These are phyloP conservation scores for Trematomus bernacchii DNA, from an alignment of 2,797 vertebrate genomes.

Conservation along the genomic window DNA sequence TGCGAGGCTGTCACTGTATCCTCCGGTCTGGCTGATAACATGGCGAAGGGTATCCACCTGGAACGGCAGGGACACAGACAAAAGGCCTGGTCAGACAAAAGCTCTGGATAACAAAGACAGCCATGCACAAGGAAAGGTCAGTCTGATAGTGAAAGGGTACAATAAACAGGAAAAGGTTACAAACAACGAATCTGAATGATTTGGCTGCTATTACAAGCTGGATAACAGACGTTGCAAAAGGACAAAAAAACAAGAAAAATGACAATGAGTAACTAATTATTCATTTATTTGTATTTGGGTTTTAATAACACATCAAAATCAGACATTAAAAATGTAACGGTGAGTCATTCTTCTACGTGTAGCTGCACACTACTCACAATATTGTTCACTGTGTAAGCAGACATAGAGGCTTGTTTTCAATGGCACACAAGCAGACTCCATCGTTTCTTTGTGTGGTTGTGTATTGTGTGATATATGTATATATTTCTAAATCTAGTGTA, in stretches of 20 bases:
- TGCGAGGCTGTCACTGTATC: constrained; percentile 99
- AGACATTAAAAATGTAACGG: background rate
- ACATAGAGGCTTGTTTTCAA: background rate
- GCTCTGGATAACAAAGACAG: constrained; percentile 78
- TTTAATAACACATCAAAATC: constrained; percentile 27
- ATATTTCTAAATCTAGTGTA: too few relatives aligned
- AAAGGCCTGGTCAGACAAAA: constrained; percentile 84
- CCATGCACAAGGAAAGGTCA: constrained; percentile 84
- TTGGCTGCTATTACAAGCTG: constrained; percentile 68
- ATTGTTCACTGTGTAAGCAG: constrained; percentile 1
- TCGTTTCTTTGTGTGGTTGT: too few relatives aligned
- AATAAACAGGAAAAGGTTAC: constrained; percentile 82
- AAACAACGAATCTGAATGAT: constrained; percentile 71
- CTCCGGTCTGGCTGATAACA: constrained; percentile 99
- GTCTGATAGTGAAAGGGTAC: constrained; percentile 81
- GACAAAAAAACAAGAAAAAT: constrained; percentile 47
- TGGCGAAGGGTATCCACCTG: constrained; percentile 99
- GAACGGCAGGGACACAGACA: constrained; percentile 79
- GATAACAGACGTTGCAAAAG: constrained; percentile 69
- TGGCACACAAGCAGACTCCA: background rate
- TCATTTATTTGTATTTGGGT: constrained; percentile 27
- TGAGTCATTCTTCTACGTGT: background rate
- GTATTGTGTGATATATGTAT: too few relatives aligned
- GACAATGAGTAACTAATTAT: constrained; percentile 29
- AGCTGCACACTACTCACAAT: background rate